Evolutionary conservation across 2,797 vertebrate genomes (phyloP), one percentile per base, ranked within the genome.

Genomic region (Poeciliopsis turneri): DNA sequence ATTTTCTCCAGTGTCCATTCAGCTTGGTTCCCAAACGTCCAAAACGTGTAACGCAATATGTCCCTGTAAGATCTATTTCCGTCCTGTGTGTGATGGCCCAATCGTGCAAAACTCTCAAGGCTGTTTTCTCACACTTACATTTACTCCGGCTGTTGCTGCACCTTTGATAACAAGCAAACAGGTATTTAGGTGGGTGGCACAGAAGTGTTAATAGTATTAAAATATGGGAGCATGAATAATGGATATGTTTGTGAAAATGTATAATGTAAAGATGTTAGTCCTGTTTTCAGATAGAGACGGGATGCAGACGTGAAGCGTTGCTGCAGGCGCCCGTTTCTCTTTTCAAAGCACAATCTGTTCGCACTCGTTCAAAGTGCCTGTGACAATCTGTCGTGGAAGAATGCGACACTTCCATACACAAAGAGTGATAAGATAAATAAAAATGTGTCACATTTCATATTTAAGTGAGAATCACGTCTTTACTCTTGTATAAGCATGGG

Each of bases 231-330:
- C 84, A 95, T 97, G 95, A 97, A 97, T 97, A 97, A 97, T 97
- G 96, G 94, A 97, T 96, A 88, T 94, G 93, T 96, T 97, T 97
- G 96, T 95, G 96, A 93, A 95, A 96, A 96, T 96, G 93, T 95
- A 95, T 95, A 96, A 97, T 96, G 94, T 96, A 96, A 97, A 96
- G 95, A 96, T 96, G 92, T 93, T 94, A 78, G 88, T 95, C 95
- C 93, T 89, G 92, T 96, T 96, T 96, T 93, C 95, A 76, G 92
- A 94, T 94, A 95, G 94, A 95, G 93, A 94, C 70, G 93, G 90
- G 91, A 92, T 82, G 92, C 95, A 94, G 95, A 92, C 90, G 86
- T 80, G 92, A 85, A 87, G 83, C 75, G 87, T 92, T 92, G 91
- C 93, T 92, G 82, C 75, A 87, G 92, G 93, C 92, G 41, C 78